A percentile compares a stretch with the other conserved stretches of the same genome.
Evolutionary conservation across 2,113 vertebrate genomes (phyloP).

Genomic region (Lepisosteus oculatus): DNA sequence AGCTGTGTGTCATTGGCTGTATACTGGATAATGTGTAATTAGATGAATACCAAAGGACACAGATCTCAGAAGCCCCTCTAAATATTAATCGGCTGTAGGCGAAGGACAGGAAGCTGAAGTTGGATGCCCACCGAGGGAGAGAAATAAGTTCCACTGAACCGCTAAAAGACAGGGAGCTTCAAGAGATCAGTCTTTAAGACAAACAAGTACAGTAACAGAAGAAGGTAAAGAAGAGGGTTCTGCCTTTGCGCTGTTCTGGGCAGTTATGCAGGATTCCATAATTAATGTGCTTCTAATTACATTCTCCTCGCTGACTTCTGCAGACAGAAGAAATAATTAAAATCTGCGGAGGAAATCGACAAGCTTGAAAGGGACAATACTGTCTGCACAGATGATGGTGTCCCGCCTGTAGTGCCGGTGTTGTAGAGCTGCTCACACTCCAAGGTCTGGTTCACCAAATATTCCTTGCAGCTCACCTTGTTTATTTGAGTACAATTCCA

Average conservation of each 20-base stretch:
- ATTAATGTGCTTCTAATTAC: background rate
- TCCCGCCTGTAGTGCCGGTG: background rate
- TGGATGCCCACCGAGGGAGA: background rate
- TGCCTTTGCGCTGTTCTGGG: background rate
- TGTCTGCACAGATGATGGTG: background rate
- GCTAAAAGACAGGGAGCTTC: conserved; percentile 9
- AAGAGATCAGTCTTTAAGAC: background rate
- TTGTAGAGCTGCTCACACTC: background rate
- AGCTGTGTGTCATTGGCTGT: background rate
- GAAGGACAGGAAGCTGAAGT: background rate
- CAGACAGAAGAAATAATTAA: background rate
- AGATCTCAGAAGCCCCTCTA: background rate
- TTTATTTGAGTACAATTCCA: background rate
- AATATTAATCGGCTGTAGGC: background rate
- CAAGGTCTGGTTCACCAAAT: no score
- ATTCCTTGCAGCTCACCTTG: background rate
- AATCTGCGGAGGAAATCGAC: background rate
- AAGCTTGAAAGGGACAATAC: background rate
- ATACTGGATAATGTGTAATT: background rate
- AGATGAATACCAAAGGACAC: background rate
- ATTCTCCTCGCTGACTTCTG: conserved; percentile 6
- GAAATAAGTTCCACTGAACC: background rate
- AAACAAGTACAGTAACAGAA: background rate
- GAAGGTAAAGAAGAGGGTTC: background rate
- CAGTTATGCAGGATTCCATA: background rate